Base-by-base conservation (phyloP, 2,113 vertebrate species). In the Orthochromis malagaraziensis region DNA sequence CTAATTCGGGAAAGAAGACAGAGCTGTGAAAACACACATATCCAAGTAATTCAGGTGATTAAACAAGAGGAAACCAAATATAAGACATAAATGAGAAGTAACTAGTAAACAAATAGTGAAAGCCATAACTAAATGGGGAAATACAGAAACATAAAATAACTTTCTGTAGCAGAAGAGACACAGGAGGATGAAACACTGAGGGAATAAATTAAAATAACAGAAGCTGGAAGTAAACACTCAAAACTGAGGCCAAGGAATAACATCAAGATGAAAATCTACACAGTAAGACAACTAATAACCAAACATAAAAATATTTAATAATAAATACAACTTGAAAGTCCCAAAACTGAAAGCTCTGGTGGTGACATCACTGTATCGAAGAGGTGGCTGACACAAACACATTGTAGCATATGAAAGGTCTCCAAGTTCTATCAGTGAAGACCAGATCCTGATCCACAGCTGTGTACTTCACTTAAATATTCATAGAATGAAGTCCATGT, bases 71-170 rank as follows among this genome's bases (percentile, higher is more conserved):
- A 68, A 68, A 40, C 63, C 35, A 68, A 40, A 68, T 21, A 21
- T 40, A 24, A 68, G 35, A 24, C 35, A 40, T 68, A 68, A 0
- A 21, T 6, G 3, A 40, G 12, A 68, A 68, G 63, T 24, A 38
- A 68, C 7, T 68, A 68, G 11, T 24, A 68, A 40, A 68, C 60
- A 68, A 68, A 68, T 14, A 40, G 63, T 40, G 63, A 68, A 21
- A 68, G 2, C 0, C 63, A 68, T 4, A 68, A 68, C n/a, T 40
- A 0, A 40, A 40, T 40, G 11, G 35, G 0, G 11, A 68, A 68
- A 0, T 4, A 68, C 63, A 68, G 63, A 40, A 40, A 68, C 35
- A 68, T 40, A 40, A 68, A 68, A 68, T 21, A 68, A 24, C 1
- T 68, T 0, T 40, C 19, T 40, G 11, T 68, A 14, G 35, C 19